Conservation (phyloP, 2,888 invertebrate genomes). For the Serrognathus titanus region DNA sequence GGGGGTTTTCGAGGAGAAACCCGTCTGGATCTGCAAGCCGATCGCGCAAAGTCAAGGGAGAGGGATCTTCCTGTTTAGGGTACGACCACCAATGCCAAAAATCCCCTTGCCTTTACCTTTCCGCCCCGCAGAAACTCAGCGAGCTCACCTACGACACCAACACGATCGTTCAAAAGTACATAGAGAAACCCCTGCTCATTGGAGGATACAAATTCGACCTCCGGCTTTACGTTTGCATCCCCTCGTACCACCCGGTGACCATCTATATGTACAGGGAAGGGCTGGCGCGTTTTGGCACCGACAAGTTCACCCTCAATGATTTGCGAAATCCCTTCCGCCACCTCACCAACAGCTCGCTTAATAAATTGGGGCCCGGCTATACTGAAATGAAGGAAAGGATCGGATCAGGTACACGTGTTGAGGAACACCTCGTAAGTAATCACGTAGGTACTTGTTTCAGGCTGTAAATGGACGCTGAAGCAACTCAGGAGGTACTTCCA, state of each 20-base stretch:
- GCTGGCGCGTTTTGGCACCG: constrained; percentile 74
- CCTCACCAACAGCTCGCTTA: constrained; percentile 87
- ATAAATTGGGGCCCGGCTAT: constrained; percentile 82
- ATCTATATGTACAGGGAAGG: constrained; percentile 89
- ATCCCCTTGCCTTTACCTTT: constrained; percentile 7
- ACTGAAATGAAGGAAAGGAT: constrained; percentile 78
- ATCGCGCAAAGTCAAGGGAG: constrained; percentile 81
- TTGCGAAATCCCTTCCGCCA: constrained; percentile 82
- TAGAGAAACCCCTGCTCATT: constrained; percentile 72
- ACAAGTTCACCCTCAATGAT: constrained; percentile 79
- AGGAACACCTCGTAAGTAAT: not conserved
- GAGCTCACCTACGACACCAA: constrained; percentile 74
- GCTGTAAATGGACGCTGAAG: constrained; percentile 82
- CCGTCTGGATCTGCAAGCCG: constrained; percentile 86
- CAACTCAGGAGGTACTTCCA: constrained; percentile 74
- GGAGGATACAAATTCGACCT: constrained; percentile 93
- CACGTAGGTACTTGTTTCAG: constrained; percentile 43
- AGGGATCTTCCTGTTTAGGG: constrained; percentile 79
- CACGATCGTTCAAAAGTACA: constrained; percentile 78
- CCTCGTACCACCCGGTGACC: constrained; percentile 80
- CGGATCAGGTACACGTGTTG: constrained; percentile 61
- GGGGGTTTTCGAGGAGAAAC: constrained; percentile 47
- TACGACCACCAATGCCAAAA: constrained; percentile 42
- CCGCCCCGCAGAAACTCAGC: constrained; percentile 63
- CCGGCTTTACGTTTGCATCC: constrained; percentile 84